A percentile compares a stretch with the other conserved stretches of the same genome.
phyloP scores from a whole-genome alignment of 2,888 invertebrate species.

The Fragum sueziense region DNA sequence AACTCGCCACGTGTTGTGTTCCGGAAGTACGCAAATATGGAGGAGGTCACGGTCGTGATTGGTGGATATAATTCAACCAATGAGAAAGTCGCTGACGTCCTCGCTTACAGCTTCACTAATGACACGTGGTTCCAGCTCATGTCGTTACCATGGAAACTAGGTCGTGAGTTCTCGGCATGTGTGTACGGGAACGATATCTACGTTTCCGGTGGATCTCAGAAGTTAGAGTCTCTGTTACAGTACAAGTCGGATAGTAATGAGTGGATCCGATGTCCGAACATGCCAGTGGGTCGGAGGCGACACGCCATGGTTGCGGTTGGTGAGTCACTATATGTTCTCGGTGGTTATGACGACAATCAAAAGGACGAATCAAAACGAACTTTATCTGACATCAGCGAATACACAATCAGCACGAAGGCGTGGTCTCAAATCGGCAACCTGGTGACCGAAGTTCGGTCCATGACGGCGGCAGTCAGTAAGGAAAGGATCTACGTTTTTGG shows the following conservation, averaged over 20 bases:
- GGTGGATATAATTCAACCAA: slow-evolving; percentile 68
- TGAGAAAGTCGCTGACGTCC: slow-evolving; percentile 68
- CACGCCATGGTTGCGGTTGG: slow-evolving; percentile 72
- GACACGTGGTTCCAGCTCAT: slow-evolving; percentile 66
- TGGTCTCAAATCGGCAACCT: slow-evolving; percentile 64
- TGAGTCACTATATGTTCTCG: slow-evolving; percentile 67
- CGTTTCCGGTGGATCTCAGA: slow-evolving; percentile 70
- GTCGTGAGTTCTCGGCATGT: slow-evolving; percentile 67
- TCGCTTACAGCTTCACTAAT: slow-evolving; percentile 65
- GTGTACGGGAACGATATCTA: slow-evolving; percentile 70
- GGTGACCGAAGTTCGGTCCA: slow-evolving; percentile 61
- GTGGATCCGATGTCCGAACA: slow-evolving; percentile 66
- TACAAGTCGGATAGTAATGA: slow-evolving; percentile 68
- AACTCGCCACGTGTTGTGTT: slow-evolving; percentile 65
- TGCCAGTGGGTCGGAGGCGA: slow-evolving; percentile 66
- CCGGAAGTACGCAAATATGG: slow-evolving; percentile 65
- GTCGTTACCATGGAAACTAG: slow-evolving; percentile 64
- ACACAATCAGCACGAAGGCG: slow-evolving; percentile 62
- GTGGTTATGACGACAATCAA: slow-evolving; percentile 70
- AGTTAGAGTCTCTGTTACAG: slow-evolving; percentile 62
- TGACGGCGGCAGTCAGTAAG: slow-evolving; percentile 67
- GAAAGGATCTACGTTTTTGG: slow-evolving; percentile 72
- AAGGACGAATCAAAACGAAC: slow-evolving; percentile 65
- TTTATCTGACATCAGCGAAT: slow-evolving; percentile 65
- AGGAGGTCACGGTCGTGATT: slow-evolving; percentile 68